These are phyloP conservation scores for Yponomeuta plumbellus DNA, from an alignment of 2,888 invertebrate species.

Conservation along the genomic window DNA sequence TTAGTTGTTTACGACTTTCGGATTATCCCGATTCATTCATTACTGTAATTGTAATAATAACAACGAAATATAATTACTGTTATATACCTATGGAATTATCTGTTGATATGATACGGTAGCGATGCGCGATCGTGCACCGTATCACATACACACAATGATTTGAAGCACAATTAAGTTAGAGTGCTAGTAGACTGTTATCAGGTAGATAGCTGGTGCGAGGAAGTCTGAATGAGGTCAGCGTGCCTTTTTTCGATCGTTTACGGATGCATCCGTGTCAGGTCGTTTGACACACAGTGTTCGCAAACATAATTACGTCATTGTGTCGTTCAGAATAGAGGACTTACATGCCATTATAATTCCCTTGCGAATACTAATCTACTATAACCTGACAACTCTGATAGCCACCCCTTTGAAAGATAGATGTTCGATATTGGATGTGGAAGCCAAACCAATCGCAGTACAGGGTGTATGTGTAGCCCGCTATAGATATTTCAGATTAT, in stretches of 20 bases:
- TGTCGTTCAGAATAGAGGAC: no score
- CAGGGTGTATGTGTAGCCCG: no score
- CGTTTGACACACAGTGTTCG: background rate
- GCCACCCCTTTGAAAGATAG: no score
- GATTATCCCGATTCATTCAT: background rate
- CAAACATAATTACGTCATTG: no score
- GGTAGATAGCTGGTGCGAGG: constrained; percentile 10
- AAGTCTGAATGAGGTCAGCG: constrained; percentile 7
- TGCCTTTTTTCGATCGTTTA: background rate
- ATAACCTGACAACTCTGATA: no score
- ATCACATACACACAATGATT: constrained; percentile 28
- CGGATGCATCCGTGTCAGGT: background rate
- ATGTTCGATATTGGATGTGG: no score
- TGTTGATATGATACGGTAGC: background rate
- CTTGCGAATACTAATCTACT: no score
- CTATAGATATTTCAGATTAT: no score
- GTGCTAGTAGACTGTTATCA: constrained; percentile 14
- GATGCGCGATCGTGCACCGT: constrained; percentile 18
- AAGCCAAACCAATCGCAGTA: no score
- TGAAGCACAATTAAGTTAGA: constrained; percentile 3
- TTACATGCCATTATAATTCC: no score
- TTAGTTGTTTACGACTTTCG: no score
- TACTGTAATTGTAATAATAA: background rate
- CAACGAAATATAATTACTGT: no score
- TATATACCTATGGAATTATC: background rate